Conservation (phyloP, 2,888 invertebrate genomes). For the Drosophila ochracea region DNA sequence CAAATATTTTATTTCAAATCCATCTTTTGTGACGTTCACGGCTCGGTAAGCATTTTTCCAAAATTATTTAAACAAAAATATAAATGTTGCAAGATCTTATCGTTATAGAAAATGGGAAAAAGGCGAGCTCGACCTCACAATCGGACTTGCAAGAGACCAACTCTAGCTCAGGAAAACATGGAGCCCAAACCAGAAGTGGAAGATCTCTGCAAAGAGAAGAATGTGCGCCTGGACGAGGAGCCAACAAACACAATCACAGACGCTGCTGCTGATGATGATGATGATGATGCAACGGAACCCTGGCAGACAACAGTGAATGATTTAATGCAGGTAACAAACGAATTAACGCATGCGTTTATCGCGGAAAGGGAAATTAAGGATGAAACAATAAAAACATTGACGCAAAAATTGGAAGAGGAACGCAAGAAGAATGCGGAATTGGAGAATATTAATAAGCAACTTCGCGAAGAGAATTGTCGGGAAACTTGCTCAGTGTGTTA, state of each 20-base stretch:
- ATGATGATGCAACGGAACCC: too few species aligned
- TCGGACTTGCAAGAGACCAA: neutral
- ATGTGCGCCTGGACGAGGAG: too few species aligned
- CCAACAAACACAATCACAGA: accelerated
- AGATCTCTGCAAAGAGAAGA: neutral
- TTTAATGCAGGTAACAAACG: too few species aligned
- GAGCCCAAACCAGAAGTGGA: too few species aligned
- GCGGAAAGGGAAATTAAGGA: too few species aligned
- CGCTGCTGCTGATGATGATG: neutral
- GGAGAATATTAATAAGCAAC: accelerated
- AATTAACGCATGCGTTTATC: too few species aligned
- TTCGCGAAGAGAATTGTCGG: accelerated
- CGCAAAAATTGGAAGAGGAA: accelerated
- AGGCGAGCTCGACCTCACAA: too few species aligned
- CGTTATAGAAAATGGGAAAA: neutral
- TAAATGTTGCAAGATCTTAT: neutral
- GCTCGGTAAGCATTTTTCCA: neutral
- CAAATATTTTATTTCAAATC: neutral
- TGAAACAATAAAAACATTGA: neutral
- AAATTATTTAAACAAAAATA: neutral
- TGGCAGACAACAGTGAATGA: too few species aligned
- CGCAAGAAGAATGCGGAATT: neutral
- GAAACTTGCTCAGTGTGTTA: neutral
- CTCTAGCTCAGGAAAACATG: neutral
- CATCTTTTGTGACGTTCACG: neutral